Conservation (phyloP, 2,888 invertebrate genomes). For the Platycheirus albimanus region DNA sequence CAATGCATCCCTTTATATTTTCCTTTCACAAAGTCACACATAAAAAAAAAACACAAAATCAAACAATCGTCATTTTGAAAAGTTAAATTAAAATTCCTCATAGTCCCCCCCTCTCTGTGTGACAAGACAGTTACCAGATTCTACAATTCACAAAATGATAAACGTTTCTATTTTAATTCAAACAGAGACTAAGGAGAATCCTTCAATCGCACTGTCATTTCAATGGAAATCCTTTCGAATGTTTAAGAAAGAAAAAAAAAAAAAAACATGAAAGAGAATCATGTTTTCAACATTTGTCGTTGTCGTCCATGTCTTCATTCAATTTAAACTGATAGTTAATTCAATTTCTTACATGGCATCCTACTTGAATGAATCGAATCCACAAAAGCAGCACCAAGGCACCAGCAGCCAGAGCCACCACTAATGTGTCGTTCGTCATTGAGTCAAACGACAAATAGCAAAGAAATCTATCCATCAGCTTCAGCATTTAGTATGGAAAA, state of each 20-base stretch:
- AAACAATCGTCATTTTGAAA: neutral
- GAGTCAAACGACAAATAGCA: conserved; percentile 48
- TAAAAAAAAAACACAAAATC: neutral
- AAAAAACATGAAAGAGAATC: conserved; percentile 45
- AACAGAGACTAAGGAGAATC: conserved; percentile 28
- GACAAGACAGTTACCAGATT: conserved; percentile 6
- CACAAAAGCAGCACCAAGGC: neutral
- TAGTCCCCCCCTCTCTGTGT: conserved; percentile 2
- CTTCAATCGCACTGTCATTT: conserved; percentile 48
- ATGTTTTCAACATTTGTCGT: conserved; percentile 47
- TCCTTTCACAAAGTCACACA: neutral
- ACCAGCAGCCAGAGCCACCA: too few species aligned
- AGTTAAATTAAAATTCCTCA: conserved; percentile 62
- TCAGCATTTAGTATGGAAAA: too few species aligned
- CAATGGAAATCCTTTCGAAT: conserved; percentile 36
- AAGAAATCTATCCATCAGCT: conserved; percentile 37
- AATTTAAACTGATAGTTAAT: conserved; percentile 59
- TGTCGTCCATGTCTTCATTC: conserved; percentile 36
- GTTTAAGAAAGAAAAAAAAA: conserved; percentile 18
- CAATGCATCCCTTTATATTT: too few species aligned
- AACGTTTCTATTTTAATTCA: conserved; percentile 63
- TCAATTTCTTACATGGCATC: conserved; percentile 38
- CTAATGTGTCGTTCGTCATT: conserved; percentile 35
- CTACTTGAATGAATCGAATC: neutral
- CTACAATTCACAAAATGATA: conserved; percentile 51